phyloP scores from a whole-genome alignment of 2,797 vertebrate species.

The Moxostoma hubbsi region DNA sequence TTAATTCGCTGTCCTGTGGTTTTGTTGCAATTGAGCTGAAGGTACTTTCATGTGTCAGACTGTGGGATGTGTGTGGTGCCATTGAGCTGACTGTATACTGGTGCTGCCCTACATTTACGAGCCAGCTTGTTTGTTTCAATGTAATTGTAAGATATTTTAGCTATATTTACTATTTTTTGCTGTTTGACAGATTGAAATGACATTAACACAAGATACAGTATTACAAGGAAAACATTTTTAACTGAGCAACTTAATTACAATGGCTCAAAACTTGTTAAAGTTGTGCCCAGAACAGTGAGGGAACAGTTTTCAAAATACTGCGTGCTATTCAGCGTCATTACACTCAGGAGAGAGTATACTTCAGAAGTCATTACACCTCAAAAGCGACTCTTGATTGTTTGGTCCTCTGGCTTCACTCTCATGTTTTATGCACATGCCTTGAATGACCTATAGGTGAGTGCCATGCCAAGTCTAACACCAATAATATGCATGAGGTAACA shows the following conservation, averaged over 20 bases:
- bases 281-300: conserved; percentile 5
- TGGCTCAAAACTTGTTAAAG: not conserved
- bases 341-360: conserved; percentile 1
- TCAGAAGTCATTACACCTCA: conserved; percentile 6
- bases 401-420: not conserved
- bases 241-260: not conserved
- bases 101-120: conserved; percentile 32
- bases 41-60: conserved; percentile 50
- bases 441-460: conserved; percentile 1
- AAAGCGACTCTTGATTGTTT: not conserved
- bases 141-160: conserved; percentile 20
- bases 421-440: conserved; percentile 22
- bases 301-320: conserved; percentile 17
- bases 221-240: conserved; percentile 2
- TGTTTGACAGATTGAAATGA: conserved; percentile 7
- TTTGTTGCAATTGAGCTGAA: conserved; percentile 68
- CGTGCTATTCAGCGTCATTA: conserved; percentile 12
- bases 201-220: not conserved
- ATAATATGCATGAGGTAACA: not conserved
- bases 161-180: conserved; percentile 31
- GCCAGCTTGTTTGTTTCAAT: conserved; percentile 21
- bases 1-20: conserved; percentile 73
- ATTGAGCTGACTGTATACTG: not conserved
- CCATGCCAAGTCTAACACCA: conserved; percentile 5
- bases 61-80: conserved; percentile 43